Conservation (phyloP, 2,797 vertebrate genomes). For the Xiphophorus birchmanni region DNA sequence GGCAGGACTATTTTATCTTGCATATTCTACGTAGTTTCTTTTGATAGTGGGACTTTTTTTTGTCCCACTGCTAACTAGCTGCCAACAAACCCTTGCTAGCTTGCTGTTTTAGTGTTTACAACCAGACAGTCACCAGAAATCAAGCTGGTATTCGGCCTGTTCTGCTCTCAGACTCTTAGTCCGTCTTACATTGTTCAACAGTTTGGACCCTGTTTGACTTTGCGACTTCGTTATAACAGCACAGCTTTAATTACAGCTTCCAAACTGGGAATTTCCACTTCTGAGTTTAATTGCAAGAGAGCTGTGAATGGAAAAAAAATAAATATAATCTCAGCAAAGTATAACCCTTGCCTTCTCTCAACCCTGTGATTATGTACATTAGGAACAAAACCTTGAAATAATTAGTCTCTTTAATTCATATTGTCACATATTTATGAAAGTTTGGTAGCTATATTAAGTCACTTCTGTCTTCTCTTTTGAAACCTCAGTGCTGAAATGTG, state of each 20-base stretch:
- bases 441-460: neutral
- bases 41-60: too few relatives aligned
- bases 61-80: too few relatives aligned
- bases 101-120: neutral
- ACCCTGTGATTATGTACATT: neutral
- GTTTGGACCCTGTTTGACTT: neutral
- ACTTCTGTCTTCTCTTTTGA: slow-evolving; percentile 27
- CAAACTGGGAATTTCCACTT: slow-evolving; percentile 12
- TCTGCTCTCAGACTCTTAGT: neutral
- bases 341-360: neutral
- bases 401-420: neutral
- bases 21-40: too few relatives aligned
- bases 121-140: neutral
- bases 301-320: neutral
- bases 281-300: neutral
- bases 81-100: too few relatives aligned
- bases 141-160: neutral
- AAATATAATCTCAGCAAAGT: neutral
- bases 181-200: neutral
- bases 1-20: too few relatives aligned
- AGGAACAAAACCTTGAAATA: neutral
- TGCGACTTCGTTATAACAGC: neutral
- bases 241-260: slow-evolving; percentile 29
- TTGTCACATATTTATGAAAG: neutral
- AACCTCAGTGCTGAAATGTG: slow-evolving; percentile 88